phyloP scores from a whole-genome alignment of 2,888 invertebrate species.

The Protula sp. region DNA sequence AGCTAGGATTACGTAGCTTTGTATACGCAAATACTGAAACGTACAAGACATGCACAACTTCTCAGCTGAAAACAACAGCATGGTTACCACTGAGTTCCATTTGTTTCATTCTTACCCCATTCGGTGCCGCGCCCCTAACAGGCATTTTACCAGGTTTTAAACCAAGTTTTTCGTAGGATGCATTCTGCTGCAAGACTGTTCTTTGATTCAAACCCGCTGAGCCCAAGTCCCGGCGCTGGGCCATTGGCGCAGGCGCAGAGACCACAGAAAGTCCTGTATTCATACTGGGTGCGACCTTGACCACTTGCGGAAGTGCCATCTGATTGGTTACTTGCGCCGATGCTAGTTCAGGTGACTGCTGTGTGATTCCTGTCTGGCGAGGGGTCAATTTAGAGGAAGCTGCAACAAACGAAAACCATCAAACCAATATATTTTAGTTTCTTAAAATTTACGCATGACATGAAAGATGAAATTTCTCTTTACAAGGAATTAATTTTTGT shows the following conservation, averaged over 20 bases:
- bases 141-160: neutral
- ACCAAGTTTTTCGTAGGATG: neutral
- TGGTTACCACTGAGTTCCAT: constrained; percentile 44
- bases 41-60: too few species aligned
- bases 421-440: too few species aligned
- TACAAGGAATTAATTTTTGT: too few species aligned
- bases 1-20: too few species aligned
- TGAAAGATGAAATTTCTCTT: too few species aligned
- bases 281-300: neutral
- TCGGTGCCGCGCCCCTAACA: neutral
- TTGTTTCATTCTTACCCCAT: constrained; percentile 13
- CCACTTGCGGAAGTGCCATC: neutral
- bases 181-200: neutral
- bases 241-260: constrained; percentile 50
- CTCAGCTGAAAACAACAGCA: constrained; percentile 39
- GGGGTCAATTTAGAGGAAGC: too few species aligned
- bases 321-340: neutral
- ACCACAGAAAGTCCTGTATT: constrained; percentile 40
- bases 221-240: constrained; percentile 36
- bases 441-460: too few species aligned
- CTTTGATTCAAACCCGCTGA: neutral
- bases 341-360: neutral
- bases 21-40: too few species aligned
- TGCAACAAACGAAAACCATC: too few species aligned
- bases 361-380: neutral